Conservation (phyloP, 2,888 invertebrate species). For the Alloscopus bannaensis region DNA sequence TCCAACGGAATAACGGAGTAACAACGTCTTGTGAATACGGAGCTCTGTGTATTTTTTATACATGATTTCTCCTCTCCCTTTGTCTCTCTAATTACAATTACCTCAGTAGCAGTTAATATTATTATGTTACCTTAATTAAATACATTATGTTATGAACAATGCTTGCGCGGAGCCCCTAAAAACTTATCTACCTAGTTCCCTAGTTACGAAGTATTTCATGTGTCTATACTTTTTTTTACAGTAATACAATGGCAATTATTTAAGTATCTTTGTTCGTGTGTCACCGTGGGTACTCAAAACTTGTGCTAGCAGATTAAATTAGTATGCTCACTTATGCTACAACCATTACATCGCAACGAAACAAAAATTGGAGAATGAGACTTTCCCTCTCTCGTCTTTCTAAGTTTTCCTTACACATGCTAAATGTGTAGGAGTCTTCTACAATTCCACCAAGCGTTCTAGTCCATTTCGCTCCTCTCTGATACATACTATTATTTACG, state of each 20-base stretch:
- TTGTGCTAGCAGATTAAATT: too few relatives aligned
- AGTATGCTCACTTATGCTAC: neutral
- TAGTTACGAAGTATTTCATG: neutral
- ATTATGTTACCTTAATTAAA: neutral
- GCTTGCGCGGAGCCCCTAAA: too few relatives aligned
- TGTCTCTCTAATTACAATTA: too few relatives aligned
- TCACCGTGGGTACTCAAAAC: slow-evolving; percentile 11
- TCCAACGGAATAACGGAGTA: too few relatives aligned
- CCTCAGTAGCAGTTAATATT: neutral
- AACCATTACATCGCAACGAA: neutral
- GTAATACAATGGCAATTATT: slow-evolving; percentile 5
- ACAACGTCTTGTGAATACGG: too few relatives aligned
- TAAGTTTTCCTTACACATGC: neutral
- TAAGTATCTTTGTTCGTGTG: slow-evolving; percentile 21
- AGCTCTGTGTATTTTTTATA: slow-evolving; percentile 4
- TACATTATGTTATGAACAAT: neutral
- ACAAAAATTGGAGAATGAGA: too few relatives aligned
- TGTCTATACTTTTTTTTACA: slow-evolving; percentile 2
- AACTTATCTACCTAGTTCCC: neutral
- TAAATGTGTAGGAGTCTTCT: neutral
- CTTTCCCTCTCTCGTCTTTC: neutral
- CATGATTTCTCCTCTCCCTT: slow-evolving; percentile 23
- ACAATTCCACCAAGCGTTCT: neutral
- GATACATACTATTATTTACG: neutral
- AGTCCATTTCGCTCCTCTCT: neutral